These are phyloP conservation scores for Limnodromus scolopaceus DNA, from an alignment of 2,797 vertebrate species.

Conservation along the genomic window DNA sequence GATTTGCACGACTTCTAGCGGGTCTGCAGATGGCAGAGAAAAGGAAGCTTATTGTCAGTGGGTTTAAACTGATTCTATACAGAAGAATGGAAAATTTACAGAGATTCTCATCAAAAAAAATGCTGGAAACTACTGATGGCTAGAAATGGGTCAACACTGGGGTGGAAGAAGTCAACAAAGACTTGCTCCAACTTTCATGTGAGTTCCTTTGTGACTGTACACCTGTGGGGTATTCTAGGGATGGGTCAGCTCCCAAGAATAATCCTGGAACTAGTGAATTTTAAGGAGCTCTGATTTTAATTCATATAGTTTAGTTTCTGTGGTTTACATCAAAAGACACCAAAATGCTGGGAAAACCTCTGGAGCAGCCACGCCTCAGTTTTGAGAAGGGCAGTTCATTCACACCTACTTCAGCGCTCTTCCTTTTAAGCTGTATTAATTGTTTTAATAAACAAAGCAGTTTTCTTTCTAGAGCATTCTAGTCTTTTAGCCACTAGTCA, in stretches of 20 bases:
- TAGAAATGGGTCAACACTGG: constrained; percentile 32
- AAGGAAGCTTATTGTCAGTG: neutral
- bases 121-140: neutral
- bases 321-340: constrained; percentile 71
- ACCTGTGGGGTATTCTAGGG: constrained; percentile 48
- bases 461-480: constrained; percentile 35
- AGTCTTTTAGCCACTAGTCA: neutral
- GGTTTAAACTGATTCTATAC: neutral
- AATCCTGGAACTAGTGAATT: constrained; percentile 58
- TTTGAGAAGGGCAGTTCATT: constrained; percentile 54
- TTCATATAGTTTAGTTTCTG: constrained; percentile 60
- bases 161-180: constrained; percentile 60
- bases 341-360: constrained; percentile 69
- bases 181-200: constrained; percentile 46
- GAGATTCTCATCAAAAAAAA: neutral
- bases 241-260: constrained; percentile 61
- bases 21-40: neutral
- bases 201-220: constrained; percentile 60
- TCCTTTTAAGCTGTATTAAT: constrained; percentile 52
- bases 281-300: constrained; percentile 66
- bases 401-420: constrained; percentile 45
- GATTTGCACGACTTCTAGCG: neutral
- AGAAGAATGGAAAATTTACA: neutral
- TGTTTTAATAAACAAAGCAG: constrained; percentile 62
- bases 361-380: constrained; percentile 56